Evolutionary conservation across 2,797 vertebrate species (phyloP).

Genomic region (Tragelaphus eurycerus): DNA sequence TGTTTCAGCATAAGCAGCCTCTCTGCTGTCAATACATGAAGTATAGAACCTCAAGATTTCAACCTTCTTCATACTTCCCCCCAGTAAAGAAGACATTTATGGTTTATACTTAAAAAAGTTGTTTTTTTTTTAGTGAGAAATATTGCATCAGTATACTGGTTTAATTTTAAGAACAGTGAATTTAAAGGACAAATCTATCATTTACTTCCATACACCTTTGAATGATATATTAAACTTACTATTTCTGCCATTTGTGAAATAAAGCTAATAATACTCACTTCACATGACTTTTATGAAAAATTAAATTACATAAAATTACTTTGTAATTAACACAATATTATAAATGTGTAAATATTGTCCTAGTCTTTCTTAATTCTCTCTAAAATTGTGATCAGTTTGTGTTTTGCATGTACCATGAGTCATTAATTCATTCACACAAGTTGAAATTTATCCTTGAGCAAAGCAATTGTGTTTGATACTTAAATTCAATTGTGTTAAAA

Average conservation of each 20-base stretch:
- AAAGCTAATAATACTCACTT: not conserved
- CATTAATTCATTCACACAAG: not conserved
- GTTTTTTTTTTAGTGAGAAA: slow-evolving; percentile 3
- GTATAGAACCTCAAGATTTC: not conserved
- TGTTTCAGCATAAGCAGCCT: not conserved
- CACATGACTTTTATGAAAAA: not conserved
- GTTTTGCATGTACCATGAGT: not conserved
- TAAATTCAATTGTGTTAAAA: not conserved
- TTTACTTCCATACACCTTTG: not conserved
- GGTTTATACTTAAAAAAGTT: not conserved
- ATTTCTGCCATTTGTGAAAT: slow-evolving; percentile 1
- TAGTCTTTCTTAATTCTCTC: slow-evolving; percentile 29
- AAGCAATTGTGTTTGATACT: not conserved
- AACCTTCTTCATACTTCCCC: not conserved
- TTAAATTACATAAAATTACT: not conserved
- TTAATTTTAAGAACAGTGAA: not conserved
- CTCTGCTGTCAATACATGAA: not conserved
- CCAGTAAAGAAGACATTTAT: not conserved
- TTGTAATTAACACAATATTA: not conserved
- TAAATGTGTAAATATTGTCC: not conserved
- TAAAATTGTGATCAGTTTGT: not conserved
- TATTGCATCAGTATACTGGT: not conserved
- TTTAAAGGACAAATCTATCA: not conserved
- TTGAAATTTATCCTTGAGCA: not conserved
- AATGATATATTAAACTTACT: not conserved